These are phyloP conservation scores for Manis crassicaudata DNA, from an alignment of 2,797 vertebrate genomes.

Conservation along the genomic window DNA sequence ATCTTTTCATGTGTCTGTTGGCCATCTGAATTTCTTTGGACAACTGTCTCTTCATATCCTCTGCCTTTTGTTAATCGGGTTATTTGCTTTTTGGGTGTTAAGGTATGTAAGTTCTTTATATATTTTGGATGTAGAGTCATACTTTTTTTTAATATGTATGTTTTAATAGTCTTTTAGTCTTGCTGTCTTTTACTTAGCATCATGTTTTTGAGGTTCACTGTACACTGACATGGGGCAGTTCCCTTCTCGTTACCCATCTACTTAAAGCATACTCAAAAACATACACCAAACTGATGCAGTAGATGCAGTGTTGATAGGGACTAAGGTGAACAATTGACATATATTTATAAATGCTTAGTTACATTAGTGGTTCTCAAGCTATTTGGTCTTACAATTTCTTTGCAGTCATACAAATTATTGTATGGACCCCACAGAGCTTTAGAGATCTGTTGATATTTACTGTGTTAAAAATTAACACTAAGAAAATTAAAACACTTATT, in stretches of 20 bases:
- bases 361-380: background rate
- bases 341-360: background rate
- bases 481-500: slow-evolving; percentile 13
- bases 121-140: too few relatives aligned
- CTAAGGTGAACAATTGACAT: background rate
- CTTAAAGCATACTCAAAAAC: slow-evolving; percentile 1
- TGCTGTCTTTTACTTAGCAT: background rate
- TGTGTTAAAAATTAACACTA: slow-evolving; percentile 29
- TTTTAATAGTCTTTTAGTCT: background rate
- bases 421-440: background rate
- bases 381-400: background rate
- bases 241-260: background rate
- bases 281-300: background rate
- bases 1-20: background rate
- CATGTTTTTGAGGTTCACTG: background rate
- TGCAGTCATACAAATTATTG: background rate
- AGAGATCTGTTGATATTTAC: background rate
- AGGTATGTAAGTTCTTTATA: too few relatives aligned
- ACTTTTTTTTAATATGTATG: too few relatives aligned
- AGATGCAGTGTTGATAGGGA: background rate
- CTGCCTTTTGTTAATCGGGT: too few relatives aligned
- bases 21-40: too few relatives aligned
- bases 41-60: too few relatives aligned
- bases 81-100: too few relatives aligned
- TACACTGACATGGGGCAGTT: background rate